Evolutionary conservation across 2,113 vertebrate genomes (phyloP).

Genomic region (Oryzias celebensis): DNA sequence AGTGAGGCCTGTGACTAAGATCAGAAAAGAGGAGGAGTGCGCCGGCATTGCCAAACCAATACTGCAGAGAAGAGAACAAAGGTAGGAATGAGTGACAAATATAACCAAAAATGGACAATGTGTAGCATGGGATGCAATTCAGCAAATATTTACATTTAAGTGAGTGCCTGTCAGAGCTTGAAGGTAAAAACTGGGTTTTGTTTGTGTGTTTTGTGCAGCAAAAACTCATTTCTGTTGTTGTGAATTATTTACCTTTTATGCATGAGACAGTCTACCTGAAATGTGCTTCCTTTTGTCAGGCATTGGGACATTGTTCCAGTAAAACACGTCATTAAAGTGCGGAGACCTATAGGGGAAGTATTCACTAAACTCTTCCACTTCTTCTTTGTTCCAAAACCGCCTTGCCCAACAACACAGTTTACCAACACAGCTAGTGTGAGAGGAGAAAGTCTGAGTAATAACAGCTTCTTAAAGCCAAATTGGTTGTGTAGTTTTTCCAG

Average conservation of each 20-base stretch:
- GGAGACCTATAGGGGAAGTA: constrained; percentile 46
- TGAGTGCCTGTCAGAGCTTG: constrained; percentile 13
- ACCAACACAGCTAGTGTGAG: not conserved
- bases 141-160: constrained; percentile 48
- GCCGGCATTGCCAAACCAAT: constrained; percentile 73
- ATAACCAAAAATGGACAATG: constrained; percentile 52
- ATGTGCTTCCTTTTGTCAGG: not conserved
- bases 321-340: constrained; percentile 10
- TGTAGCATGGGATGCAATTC: constrained; percentile 32
- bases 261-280: constrained; percentile 5
- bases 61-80: constrained; percentile 44
- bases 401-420: constrained; percentile 6
- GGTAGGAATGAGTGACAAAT: constrained; percentile 49
- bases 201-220: constrained; percentile 16
- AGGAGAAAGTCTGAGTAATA: not conserved
- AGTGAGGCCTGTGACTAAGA: constrained; percentile 75
- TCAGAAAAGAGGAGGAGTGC: constrained; percentile 76
- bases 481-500: constrained; percentile 14
- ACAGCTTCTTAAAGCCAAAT: constrained; percentile 4
- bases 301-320: constrained; percentile 15
- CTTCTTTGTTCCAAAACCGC: constrained; percentile 46
- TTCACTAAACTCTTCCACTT: constrained; percentile 40
- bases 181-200: constrained; percentile 5
- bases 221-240: constrained; percentile 9
- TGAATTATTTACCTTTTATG: constrained; percentile 26